Evolutionary conservation across 2,113 vertebrate species (phyloP), one percentile per base, ranked within the genome.

Genomic region (Lepidothrix coronata): DNA sequence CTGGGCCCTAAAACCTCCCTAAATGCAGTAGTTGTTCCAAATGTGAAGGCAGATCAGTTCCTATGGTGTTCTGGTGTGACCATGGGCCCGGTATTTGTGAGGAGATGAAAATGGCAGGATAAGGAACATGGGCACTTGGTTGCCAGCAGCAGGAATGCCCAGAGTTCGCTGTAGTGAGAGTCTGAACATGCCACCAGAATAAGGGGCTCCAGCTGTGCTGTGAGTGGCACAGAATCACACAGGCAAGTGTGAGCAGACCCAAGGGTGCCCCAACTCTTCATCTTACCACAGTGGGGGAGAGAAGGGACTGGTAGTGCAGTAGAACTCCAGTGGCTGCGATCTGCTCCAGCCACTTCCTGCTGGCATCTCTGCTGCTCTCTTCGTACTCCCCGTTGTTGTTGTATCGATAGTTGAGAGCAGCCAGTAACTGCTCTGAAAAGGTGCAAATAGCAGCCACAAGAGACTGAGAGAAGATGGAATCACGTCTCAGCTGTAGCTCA

Each of bases 281-380:
- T 87, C 99, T 99, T 97, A 99, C 99, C 98, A 98, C 72, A 1
- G 97, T 51, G 0, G 99, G 98, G 4, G 98, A 98, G 12, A 99
- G 98, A 46, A 99, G 97, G 37, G 99, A 99, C 98, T 99, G 99
- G 96, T 99, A 99, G 97, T 99, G 98, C 59, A 99, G 97, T 43
- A 99, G 96, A 92, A 98, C 98, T 0, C 99, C 99, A 0, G 99
- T 99, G 95, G 97, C 98, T 2, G 99, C 98, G 79, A 99, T 98
- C 95, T 99, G 99, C 95, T 99, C 99, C 95, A 99, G 97, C 99
- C 99, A 99, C 96, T 99, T 99, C 95, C 98, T 98, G 98, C 99
- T 99, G 97, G 99, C 99, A 1, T 99, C 99, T 49, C 99, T 98
- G 98, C 99, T 98, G 95, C 98, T 99, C 73, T 99, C 99, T 81